Evolutionary conservation across 2,888 invertebrate genomes (phyloP).

Genomic region (Scaptomyza reducta): DNA sequence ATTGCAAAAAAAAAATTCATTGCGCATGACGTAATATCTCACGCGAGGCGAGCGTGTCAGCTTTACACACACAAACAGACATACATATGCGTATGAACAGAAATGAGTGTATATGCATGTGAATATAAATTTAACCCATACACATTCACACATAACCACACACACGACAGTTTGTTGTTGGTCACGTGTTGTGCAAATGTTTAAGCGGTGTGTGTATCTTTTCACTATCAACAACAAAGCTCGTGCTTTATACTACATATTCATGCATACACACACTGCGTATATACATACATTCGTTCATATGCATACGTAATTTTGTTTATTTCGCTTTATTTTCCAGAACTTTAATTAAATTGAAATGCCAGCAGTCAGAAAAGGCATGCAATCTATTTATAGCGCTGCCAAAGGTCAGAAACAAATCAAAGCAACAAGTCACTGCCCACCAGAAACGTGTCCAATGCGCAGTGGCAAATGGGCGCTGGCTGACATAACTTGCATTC

Average conservation of each 20-base stretch:
- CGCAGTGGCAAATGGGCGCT: constrained; percentile 54
- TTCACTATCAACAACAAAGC: constrained; percentile 27
- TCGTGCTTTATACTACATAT: constrained; percentile 13
- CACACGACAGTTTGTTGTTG: constrained; percentile 70
- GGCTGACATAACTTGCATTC: constrained; percentile 43
- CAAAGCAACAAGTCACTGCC: constrained; percentile 56
- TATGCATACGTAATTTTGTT: constrained; percentile 15
- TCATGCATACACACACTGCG: not conserved
- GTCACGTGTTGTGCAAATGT: constrained; percentile 80
- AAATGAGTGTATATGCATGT: constrained; percentile 1
- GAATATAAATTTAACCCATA: constrained; percentile 3
- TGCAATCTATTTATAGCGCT: constrained; percentile 63
- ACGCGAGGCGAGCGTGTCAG: constrained; percentile 84
- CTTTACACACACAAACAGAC: constrained; percentile 30
- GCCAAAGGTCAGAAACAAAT: constrained; percentile 64
- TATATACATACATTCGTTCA: not conserved
- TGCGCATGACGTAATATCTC: constrained; percentile 84
- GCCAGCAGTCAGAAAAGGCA: constrained; percentile 32
- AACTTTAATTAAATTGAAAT: constrained; percentile 67
- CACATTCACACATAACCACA: constrained; percentile 28
- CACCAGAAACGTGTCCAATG: constrained; percentile 62
- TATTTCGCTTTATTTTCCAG: constrained; percentile 58
- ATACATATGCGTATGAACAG: not conserved
- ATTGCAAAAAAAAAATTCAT: constrained; percentile 75
- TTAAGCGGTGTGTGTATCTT: constrained; percentile 32